Percentiles rank a stretch among this genome's conserved stretches.
These are phyloP conservation scores for Spisula subtruncata DNA, from an alignment of 2,888 invertebrate genomes.

Conservation along the genomic window DNA sequence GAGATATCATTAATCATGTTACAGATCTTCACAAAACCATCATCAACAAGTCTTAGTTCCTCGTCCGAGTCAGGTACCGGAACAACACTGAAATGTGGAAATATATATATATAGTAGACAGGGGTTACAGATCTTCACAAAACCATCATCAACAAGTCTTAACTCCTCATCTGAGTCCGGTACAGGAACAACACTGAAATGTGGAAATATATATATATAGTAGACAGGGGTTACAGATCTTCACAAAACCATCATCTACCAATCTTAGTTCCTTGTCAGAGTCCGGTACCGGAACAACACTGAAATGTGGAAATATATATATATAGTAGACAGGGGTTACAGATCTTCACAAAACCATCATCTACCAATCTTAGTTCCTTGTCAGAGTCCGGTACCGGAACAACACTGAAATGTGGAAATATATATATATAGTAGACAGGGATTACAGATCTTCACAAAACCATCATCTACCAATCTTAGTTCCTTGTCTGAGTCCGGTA, in stretches of 20 bases:
- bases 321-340: too few species aligned
- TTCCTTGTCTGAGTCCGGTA: too few species aligned
- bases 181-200: constrained; percentile 90
- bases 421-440: too few species aligned
- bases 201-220: too few species aligned
- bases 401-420: constrained; percentile 89
- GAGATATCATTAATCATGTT: constrained; percentile 97
- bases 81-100: constrained; percentile 89
- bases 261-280: constrained; percentile 87
- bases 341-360: constrained; percentile 95
- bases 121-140: constrained; percentile 97
- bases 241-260: constrained; percentile 91
- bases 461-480: too few species aligned
- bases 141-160: constrained; percentile 88
- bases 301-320: constrained; percentile 84
- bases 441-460: too few species aligned
- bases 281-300: constrained; percentile 89
- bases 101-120: too few species aligned
- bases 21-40: constrained; percentile 98
- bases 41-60: constrained; percentile 96
- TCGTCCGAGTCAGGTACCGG: constrained; percentile 93
- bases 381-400: constrained; percentile 87
- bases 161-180: constrained; percentile 87
- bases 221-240: constrained; percentile 97
- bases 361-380: constrained; percentile 87